Evolutionary conservation across 2,888 invertebrate genomes (phyloP).

Genomic region (Sarcophaga rosellei): DNA sequence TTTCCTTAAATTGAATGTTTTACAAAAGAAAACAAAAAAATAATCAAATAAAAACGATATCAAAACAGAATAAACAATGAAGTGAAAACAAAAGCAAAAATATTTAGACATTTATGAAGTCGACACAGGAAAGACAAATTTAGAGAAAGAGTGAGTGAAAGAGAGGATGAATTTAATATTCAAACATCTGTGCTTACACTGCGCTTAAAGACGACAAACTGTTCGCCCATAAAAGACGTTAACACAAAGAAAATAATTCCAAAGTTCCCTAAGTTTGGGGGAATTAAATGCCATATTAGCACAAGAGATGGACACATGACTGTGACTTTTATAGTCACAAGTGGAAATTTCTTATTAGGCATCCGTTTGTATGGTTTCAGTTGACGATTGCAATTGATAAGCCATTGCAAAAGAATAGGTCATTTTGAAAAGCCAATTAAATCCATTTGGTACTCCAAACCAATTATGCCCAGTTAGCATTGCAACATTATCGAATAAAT

Average conservation of each 20-base stretch:
- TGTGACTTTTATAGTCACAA: background rate
- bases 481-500: too few species aligned
- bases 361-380: too few species aligned
- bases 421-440: too few species aligned
- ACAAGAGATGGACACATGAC: constrained; percentile 13
- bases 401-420: too few species aligned
- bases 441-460: too few species aligned
- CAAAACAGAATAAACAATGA: constrained; percentile 17
- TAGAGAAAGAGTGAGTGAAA: background rate
- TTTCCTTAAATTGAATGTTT: constrained; percentile 54
- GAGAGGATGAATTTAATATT: background rate
- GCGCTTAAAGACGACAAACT: constrained; percentile 34
- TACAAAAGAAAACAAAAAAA: constrained; percentile 27
- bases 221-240: constrained; percentile 11
- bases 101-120: background rate
- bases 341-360: background rate
- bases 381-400: too few species aligned
- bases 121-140: background rate
- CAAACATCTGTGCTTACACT: constrained; percentile 18
- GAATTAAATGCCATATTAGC: background rate
- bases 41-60: background rate
- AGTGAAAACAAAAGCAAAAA: constrained; percentile 24
- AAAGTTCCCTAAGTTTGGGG: background rate
- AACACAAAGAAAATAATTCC: background rate
- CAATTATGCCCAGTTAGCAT: too few species aligned